These are phyloP conservation scores for Cabera pusaria DNA, from an alignment of 2,888 invertebrate genomes.

Conservation along the genomic window DNA sequence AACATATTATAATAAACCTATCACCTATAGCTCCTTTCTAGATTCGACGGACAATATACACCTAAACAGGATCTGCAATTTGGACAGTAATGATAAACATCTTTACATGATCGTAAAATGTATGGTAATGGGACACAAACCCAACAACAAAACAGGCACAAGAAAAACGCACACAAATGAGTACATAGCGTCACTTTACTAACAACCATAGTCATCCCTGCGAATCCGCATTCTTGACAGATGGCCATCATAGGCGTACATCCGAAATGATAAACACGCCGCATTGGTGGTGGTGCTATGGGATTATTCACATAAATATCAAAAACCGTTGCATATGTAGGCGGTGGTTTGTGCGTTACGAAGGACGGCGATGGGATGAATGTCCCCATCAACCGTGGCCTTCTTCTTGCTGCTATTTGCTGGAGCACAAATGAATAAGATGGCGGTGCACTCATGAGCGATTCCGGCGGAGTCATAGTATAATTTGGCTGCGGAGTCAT, in stretches of 20 bases:
- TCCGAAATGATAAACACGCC: slow-evolving; percentile 58
- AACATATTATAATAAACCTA: too few species aligned
- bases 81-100: slow-evolving; percentile 74
- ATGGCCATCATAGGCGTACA: slow-evolving; percentile 61
- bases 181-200: slow-evolving; percentile 68
- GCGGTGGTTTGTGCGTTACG: slow-evolving; percentile 68
- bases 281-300: slow-evolving; percentile 50
- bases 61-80: slow-evolving; percentile 68
- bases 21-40: slow-evolving; percentile 37
- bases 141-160: slow-evolving; percentile 75
- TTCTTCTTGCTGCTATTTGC: slow-evolving; percentile 59
- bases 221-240: slow-evolving; percentile 67
- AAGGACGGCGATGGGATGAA: slow-evolving; percentile 75
- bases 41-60: slow-evolving; percentile 71
- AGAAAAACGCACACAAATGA: slow-evolving; percentile 62
- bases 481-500: too few species aligned
- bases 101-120: slow-evolving; percentile 69
- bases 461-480: slow-evolving; percentile 63
- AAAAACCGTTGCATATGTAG: slow-evolving; percentile 70
- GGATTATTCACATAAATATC: slow-evolving; percentile 68
- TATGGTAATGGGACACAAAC: slow-evolving; percentile 72
- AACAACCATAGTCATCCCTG: slow-evolving; percentile 59
- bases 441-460: slow-evolving; percentile 68
- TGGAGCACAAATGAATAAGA: slow-evolving; percentile 73
- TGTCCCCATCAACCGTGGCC: slow-evolving; percentile 70